Evolutionary conservation across 2,888 invertebrate genomes (phyloP).

Genomic region (Ischnura elegans): DNA sequence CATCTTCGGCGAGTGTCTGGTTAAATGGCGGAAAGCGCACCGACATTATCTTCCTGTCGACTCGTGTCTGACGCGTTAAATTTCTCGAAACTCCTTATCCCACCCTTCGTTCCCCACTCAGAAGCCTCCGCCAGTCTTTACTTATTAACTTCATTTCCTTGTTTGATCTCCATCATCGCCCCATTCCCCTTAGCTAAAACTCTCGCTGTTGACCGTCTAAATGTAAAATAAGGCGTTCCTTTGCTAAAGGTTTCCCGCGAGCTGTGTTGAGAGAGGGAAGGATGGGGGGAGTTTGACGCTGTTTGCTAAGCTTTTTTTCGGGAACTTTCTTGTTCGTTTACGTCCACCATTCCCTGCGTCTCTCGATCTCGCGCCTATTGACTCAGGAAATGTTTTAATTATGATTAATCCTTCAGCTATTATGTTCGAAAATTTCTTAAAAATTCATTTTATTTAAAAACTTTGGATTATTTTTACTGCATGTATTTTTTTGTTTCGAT

Average conservation of each 20-base stretch:
- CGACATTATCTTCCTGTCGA: neutral
- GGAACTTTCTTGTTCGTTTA: neutral
- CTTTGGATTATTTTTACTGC: no score
- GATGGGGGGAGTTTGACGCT: neutral
- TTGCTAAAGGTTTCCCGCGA: neutral
- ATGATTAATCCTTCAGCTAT: no score
- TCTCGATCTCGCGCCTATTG: neutral
- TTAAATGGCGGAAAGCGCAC: neutral
- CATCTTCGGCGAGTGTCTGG: neutral
- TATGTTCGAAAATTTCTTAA: no score
- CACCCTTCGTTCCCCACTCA: no score
- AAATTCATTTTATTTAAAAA: no score
- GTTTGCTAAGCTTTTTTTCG: neutral
- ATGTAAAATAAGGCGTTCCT: neutral
- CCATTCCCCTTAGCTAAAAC: neutral
- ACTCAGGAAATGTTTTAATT: no score
- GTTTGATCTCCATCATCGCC: neutral
- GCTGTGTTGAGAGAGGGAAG: neutral
- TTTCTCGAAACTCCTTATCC: constrained; percentile 28
- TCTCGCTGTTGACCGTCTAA: neutral
- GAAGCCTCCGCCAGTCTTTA: neutral
- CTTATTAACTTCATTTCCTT: constrained; percentile 19
- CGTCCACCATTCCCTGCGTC: neutral
- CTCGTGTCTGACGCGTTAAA: neutral
- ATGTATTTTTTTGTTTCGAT: no score